Conservation (phyloP, 2,113 vertebrate genomes). For the Triplophysa siluroides region DNA sequence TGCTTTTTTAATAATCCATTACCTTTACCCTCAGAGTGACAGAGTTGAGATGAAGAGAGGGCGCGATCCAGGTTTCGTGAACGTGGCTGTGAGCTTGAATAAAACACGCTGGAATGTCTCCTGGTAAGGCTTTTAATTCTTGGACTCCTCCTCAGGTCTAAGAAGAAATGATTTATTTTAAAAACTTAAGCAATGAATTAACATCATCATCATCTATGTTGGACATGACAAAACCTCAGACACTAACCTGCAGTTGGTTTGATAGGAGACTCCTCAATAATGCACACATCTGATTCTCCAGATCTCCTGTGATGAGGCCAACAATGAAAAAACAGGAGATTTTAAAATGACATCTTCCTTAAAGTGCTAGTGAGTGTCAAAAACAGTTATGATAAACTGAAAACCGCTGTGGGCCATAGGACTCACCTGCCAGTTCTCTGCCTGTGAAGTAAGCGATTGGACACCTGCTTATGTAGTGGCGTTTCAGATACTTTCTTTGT, state of each 20-base stretch:
- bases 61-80: conserved; percentile 76
- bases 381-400: background rate
- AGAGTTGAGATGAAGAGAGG: conserved; percentile 66
- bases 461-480: conserved; percentile 87
- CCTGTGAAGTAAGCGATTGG: conserved; percentile 81
- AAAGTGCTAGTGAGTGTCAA: background rate
- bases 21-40: conserved; percentile 55
- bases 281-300: conserved; percentile 70
- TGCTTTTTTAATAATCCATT: background rate
- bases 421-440: conserved; percentile 89
- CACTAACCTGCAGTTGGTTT: conserved; percentile 80
- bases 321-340: background rate
- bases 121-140: conserved; percentile 81
- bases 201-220: background rate
- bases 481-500: conserved; percentile 92
- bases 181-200: background rate
- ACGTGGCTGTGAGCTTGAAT: conserved; percentile 72
- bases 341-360: background rate
- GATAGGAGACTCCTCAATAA: conserved; percentile 93
- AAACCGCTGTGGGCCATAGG: background rate
- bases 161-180: conserved; percentile 51
- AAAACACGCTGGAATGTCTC: conserved; percentile 79
- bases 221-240: conserved; percentile 10
- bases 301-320: conserved; percentile 72
- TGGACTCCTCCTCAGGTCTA: conserved; percentile 86